Percentiles rank a stretch among this genome's conserved stretches.
Conservation (phyloP, 2,797 vertebrate genomes). For the Pithecia hirsuta region DNA sequence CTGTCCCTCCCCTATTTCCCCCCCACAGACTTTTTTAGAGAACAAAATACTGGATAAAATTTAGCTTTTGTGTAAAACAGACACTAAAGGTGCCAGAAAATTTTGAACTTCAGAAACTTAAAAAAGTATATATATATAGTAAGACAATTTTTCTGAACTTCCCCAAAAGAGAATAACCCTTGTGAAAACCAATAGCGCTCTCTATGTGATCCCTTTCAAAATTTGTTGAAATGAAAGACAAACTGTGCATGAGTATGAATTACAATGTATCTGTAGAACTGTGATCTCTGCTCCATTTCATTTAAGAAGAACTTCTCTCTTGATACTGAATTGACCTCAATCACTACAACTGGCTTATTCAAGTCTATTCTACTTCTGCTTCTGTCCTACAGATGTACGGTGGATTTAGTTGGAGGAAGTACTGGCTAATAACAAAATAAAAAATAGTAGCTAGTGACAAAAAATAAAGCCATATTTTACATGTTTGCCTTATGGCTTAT, state of each 20-base stretch:
- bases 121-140: conserved; percentile 40
- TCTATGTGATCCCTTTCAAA: conserved; percentile 69
- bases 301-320: conserved; percentile 59
- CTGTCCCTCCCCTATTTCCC: too few species aligned
- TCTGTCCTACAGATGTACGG: background rate
- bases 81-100: conserved; percentile 47
- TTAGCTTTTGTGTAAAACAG: conserved; percentile 33
- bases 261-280: conserved; percentile 60
- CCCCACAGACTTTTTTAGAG: background rate
- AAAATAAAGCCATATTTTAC: conserved; percentile 36
- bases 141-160: conserved; percentile 61
- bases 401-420: conserved; percentile 63
- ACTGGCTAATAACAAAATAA: conserved; percentile 62
- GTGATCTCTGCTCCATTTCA: conserved; percentile 69
- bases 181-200: conserved; percentile 59
- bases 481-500: conserved; percentile 50
- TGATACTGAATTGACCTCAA: conserved; percentile 53
- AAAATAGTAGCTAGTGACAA: background rate
- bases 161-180: conserved; percentile 57
- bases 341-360: conserved; percentile 62
- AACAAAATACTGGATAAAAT: conserved; percentile 14
- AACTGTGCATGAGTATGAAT: conserved; percentile 76
- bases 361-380: conserved; percentile 46
- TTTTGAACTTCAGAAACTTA: conserved; percentile 69
- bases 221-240: conserved; percentile 73